These are phyloP conservation scores for Emberiza fucata DNA, from an alignment of 2,113 vertebrate species.

Conservation along the genomic window DNA sequence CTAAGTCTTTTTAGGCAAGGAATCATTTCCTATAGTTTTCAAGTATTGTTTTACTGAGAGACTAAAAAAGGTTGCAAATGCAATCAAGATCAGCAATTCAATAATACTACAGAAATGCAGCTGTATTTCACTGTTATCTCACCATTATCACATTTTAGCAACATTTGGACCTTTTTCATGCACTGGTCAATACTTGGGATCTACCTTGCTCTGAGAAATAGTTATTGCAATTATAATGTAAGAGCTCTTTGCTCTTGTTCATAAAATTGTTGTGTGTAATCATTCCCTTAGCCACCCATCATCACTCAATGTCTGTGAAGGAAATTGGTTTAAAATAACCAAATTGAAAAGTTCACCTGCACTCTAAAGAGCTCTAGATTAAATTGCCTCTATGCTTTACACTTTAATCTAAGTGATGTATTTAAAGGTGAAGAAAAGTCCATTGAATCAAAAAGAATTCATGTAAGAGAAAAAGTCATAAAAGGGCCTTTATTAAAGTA, in stretches of 20 bases:
- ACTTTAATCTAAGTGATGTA: neutral
- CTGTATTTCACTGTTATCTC: neutral
- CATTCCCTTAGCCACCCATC: neutral
- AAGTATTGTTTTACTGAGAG: neutral
- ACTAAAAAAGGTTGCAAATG: slow-evolving; percentile 26
- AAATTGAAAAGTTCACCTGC: neutral
- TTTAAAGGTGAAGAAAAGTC: neutral
- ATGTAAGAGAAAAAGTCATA: neutral
- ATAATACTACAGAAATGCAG: slow-evolving; percentile 24
- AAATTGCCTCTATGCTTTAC: neutral
- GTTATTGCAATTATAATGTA: neutral
- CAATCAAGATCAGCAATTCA: slow-evolving; percentile 22
- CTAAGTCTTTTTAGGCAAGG: slow-evolving; percentile 15
- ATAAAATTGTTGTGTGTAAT: neutral
- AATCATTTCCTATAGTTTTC: slow-evolving; percentile 4
- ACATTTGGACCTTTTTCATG: neutral
- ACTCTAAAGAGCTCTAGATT: neutral
- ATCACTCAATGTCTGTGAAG: neutral
- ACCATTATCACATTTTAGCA: neutral
- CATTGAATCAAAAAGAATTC: neutral
- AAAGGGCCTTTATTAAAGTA: neutral
- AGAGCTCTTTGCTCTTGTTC: neutral
- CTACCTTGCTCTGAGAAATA: neutral
- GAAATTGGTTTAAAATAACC: slow-evolving; percentile 23
- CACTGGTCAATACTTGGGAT: neutral